Percentiles rank a stretch among this genome's conserved stretches.
Conservation (phyloP, 2,888 invertebrate species). For the Drosophila heteroneura region DNA sequence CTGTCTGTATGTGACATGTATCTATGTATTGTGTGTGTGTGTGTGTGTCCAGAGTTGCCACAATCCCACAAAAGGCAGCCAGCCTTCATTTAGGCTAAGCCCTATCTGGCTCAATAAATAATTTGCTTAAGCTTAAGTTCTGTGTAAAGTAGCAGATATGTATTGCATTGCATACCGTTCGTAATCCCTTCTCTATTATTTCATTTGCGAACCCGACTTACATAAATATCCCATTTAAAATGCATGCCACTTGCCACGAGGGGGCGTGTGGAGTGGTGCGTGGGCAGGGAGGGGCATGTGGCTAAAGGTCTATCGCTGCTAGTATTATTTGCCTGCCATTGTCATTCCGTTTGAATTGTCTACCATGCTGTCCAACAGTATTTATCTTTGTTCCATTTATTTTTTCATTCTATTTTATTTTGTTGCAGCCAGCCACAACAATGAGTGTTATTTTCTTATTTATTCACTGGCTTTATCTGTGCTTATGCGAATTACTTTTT, state of each 20-base stretch:
- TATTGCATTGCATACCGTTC: constrained; percentile 40
- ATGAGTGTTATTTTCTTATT: constrained; percentile 38
- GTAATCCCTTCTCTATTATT: constrained; percentile 79
- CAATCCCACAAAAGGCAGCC: constrained; percentile 11
- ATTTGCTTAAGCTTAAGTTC: constrained; percentile 75
- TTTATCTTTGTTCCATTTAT: constrained; percentile 52
- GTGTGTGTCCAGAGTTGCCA: constrained; percentile 7
- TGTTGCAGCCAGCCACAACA: constrained; percentile 36
- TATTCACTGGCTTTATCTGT: constrained; percentile 48
- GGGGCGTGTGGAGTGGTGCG: neutral
- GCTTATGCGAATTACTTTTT: constrained; percentile 27
- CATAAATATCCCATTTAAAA: constrained; percentile 80
- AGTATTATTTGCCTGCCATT: constrained; percentile 45
- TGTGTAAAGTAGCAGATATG: constrained; percentile 72
- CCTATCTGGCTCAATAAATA: constrained; percentile 70
- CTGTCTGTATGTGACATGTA: constrained; percentile 17
- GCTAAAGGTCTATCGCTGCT: constrained; percentile 35
- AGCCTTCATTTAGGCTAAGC: constrained; percentile 23
- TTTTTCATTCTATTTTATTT: constrained; percentile 34
- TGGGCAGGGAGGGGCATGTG: constrained; percentile 9
- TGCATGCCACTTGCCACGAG: constrained; percentile 44
- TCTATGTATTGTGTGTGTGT: neutral
- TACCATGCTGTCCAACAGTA: constrained; percentile 19
- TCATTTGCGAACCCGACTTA: constrained; percentile 66
- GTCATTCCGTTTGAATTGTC: constrained; percentile 43